Conservation (phyloP, 2,797 vertebrate species). For the Phylloscopus collybita region DNA sequence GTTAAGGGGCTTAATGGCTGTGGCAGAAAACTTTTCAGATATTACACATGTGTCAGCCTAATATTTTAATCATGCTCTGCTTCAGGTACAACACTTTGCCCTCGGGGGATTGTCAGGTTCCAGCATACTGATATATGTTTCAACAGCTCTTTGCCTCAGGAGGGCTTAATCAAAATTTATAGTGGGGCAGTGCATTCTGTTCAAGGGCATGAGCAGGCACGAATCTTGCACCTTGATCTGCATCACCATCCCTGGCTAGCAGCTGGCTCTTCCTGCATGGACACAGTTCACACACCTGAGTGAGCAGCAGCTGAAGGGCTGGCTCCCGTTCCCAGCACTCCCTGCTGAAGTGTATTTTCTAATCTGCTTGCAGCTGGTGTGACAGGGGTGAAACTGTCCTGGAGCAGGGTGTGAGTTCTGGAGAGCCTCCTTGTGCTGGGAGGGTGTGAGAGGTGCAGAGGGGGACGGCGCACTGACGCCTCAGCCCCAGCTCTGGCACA, state of each 20-base stretch:
- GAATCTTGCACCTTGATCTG: neutral
- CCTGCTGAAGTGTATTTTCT: neutral
- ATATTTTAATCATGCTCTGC: constrained; percentile 47
- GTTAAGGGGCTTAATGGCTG: constrained; percentile 38
- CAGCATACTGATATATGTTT: constrained; percentile 15
- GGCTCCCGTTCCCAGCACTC: neutral
- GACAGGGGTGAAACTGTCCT: neutral
- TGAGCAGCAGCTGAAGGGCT: accelerated
- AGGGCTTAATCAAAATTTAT: constrained; percentile 24
- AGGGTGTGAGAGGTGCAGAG: neutral
- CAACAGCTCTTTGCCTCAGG: constrained; percentile 11
- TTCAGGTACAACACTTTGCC: neutral
- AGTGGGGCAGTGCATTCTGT: neutral
- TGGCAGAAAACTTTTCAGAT: constrained; percentile 52
- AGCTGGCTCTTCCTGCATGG: neutral
- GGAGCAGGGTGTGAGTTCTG: neutral
- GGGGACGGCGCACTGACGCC: too few relatives aligned
- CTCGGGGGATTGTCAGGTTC: neutral
- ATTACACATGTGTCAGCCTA: constrained; percentile 15
- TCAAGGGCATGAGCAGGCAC: neutral
- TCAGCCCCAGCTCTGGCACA: neutral
- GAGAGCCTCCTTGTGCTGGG: neutral
- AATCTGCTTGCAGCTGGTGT: neutral
- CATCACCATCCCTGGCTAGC: neutral
- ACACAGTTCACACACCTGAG: neutral